Base-by-base conservation (phyloP, 2,888 invertebrate species). In the Tachina fera region DNA sequence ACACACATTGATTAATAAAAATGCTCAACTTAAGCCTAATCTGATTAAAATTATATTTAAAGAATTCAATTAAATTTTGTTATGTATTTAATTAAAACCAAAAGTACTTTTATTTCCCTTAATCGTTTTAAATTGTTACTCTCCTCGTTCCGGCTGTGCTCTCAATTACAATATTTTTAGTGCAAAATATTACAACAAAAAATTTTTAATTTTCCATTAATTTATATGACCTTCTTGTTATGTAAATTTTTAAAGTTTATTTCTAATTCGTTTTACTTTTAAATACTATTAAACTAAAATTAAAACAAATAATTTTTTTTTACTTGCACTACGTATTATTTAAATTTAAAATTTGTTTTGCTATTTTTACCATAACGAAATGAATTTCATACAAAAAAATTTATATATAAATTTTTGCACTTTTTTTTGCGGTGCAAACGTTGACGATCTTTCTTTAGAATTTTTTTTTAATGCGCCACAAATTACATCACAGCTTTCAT, bases 401-500 rank as follows among this genome's bases (percentile, higher is more conserved):
- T n/a, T n/a, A n/a, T n/a, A n/a, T n/a, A n/a, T n/a, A 31, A 31
- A 6, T 1, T 6, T 5, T 31, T 31, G 31, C 6, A 31, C 31
- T 31, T n/a, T 78, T 72, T 70, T 22, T 22, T 22, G 22, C 9
- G 45, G 14, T 67, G 9, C 16, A 8, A 4, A 31, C 31, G 6
- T 6, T 1, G 2, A n/a, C 47, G 31, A 71, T 70, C n/a, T 41
- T 45, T 51, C 39, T 58, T 19, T 74, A 10, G 39, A 75, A 63
- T 72, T 80, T 76, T 72, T 80, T 76, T 19, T 58, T 47, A 78
- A 14, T 75, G 75, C 85, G 86, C 75, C 86, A 79, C 58, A 65
- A 56, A 41, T 77, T 83, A 71, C 77, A 83, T 72, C 77, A 72
- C 65, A 67, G 47, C 9, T 67, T 10, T 67, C 16, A 43, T 49